Percentiles rank a stretch among this genome's conserved stretches.
These are phyloP conservation scores for Carterocephalus palaemon DNA, from an alignment of 2,888 invertebrate species.

Conservation along the genomic window DNA sequence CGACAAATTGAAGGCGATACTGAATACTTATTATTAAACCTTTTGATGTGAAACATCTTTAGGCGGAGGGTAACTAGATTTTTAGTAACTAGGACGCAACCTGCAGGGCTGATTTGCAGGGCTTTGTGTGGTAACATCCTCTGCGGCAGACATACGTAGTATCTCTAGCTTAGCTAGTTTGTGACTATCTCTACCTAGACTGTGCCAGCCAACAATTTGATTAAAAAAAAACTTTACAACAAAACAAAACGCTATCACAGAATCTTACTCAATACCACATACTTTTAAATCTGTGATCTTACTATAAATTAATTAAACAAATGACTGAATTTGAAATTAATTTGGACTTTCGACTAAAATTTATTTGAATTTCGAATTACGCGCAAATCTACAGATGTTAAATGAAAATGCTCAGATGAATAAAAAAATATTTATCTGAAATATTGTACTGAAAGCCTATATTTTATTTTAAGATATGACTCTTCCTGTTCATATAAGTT, in stretches of 20 bases:
- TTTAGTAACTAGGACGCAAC: not conserved
- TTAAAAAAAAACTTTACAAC: not conserved
- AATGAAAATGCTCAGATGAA: too few species aligned
- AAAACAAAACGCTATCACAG: not conserved
- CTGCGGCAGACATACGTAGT: too few species aligned
- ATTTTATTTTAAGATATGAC: too few species aligned
- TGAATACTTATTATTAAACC: not conserved
- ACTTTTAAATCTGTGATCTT: not conserved
- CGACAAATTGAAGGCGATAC: not conserved
- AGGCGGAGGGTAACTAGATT: too few species aligned
- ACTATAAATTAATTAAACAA: not conserved
- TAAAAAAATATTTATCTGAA: not conserved
- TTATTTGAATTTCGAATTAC: too few species aligned
- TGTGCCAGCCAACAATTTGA: not conserved
- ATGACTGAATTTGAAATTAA: not conserved
- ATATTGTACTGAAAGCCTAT: too few species aligned
- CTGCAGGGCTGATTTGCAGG: too few species aligned
- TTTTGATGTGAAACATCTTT: too few species aligned
- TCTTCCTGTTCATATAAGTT: slow-evolving; percentile 42
- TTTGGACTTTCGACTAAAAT: not conserved
- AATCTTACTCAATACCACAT: not conserved
- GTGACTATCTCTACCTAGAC: not conserved
- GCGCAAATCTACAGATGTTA: too few species aligned
- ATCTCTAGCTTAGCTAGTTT: not conserved
- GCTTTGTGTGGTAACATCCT: too few species aligned